Evolutionary conservation across 2,113 vertebrate genomes (phyloP), one percentile per base, ranked within the genome.

Genomic region (Sylvilagus bachmani): DNA sequence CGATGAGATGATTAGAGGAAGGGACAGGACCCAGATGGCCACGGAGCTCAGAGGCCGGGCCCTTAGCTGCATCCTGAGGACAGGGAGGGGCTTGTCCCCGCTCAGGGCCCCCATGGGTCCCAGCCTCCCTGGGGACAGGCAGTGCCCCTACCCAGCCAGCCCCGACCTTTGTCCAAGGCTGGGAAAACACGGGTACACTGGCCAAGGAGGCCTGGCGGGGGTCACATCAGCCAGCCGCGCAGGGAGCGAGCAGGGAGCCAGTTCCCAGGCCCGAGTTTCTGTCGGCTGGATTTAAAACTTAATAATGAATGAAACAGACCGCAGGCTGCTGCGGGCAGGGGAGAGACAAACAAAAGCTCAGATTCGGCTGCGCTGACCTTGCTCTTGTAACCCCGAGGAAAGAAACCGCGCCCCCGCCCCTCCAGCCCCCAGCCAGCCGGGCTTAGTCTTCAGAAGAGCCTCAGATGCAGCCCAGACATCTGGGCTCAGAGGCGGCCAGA

Each of bases 221-320:
- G 96, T n/a, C 71, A 24, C 80, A 83, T 0, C 77, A 95, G 94
- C 91, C 89, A 87, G 91, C 73, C 81, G 73, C 61, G 95, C 86
- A 70, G 89, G 84, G 95, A 91, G 96, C 24, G 80, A 67, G 91
- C 80, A 78, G 88, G 77, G 95, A 86, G 96, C 0, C 44, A 38
- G 71, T 27, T n/a, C 6, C 58, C 13, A 77, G 91, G 90, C 95
- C 96, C 92, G 75, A 96, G 93, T 10, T 22, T 97, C 97, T 69
- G 25, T 67, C 44, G 14, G 90, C 91, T 95, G 14, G 53, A 96
- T 91, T 97, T 49, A 91, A 94, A 98, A 97, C 96, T 78, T 94
- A 97, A 96, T 94, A 69, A 95, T 16, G 24, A 94, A 98, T 95
- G 0, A 36, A 98, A 95, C 31, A 71, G 93, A 74, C 95, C 84